These are phyloP conservation scores for Sebastes cheni DNA, from an alignment of 2,797 vertebrate species.

Conservation along the genomic window DNA sequence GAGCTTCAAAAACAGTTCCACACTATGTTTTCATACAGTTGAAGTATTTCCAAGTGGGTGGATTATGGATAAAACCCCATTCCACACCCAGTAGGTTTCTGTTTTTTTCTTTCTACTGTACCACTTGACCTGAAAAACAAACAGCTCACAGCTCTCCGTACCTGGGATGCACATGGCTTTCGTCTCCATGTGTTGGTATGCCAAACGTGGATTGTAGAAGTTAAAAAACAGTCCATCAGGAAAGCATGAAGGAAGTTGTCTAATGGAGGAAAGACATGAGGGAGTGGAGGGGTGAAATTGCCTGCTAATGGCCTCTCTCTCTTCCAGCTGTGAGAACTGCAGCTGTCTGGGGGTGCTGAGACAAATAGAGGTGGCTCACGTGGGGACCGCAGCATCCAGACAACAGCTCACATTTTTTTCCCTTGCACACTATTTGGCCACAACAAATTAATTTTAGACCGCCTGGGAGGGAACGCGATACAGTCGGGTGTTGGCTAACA, in stretches of 20 bases:
- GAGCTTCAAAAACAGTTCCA: slow-evolving; percentile 40
- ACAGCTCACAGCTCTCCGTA: slow-evolving; percentile 13
- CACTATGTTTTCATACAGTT: slow-evolving; percentile 23
- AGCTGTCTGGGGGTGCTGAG: slow-evolving; percentile 66
- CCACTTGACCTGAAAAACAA: slow-evolving; percentile 43
- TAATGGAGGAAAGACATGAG: slow-evolving; percentile 50
- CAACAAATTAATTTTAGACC: slow-evolving; percentile 72
- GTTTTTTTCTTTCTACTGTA: slow-evolving; percentile 5
- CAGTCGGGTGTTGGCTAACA: slow-evolving; percentile 64
- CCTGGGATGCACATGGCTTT: slow-evolving; percentile 16
- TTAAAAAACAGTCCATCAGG: slow-evolving; percentile 29
- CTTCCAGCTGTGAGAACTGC: slow-evolving; percentile 68
- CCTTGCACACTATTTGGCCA: slow-evolving; percentile 57
- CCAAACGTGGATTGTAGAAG: slow-evolving; percentile 22
- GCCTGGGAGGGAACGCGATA: slow-evolving; percentile 42
- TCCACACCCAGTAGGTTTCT: slow-evolving; percentile 4
- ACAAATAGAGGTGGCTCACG: slow-evolving; percentile 64
- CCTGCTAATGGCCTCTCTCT: slow-evolving; percentile 59
- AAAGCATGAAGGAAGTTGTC: slow-evolving; percentile 56
- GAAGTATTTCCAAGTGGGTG: slow-evolving; percentile 34
- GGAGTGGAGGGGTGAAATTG: slow-evolving; percentile 61
- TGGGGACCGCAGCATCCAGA: slow-evolving; percentile 54
- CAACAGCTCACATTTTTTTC: slow-evolving; percentile 49
- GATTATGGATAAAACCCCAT: slow-evolving; percentile 42
- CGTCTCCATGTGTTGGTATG: not conserved